Evolutionary conservation across 23 tunicate species (phyloP), one percentile per base, ranked within the genome.

Genomic region (Ciona savignyi): DNA sequence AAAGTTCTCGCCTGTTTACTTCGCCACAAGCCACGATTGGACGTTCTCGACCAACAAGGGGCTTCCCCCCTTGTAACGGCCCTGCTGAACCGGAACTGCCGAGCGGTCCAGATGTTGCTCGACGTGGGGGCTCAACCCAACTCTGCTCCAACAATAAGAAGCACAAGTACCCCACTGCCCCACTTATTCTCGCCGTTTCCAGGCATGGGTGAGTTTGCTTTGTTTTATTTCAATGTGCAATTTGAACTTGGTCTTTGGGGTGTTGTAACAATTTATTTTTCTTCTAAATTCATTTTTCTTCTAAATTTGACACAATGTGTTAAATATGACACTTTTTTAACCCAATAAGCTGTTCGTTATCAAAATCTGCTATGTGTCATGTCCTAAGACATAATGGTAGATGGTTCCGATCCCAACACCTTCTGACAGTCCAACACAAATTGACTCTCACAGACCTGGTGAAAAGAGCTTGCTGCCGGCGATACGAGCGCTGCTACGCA

Each of bases 71-170:
- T 95, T 22, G 77, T 86, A 23, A 72, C 80, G 42, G 96, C 99
- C 19, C 76, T 95, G 1, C 32, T 79, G 29, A 70, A 69, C 35
- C 72, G 86, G 15, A 84, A 88, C 64, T 82, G 80, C 27, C 84
- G 84, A 1, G 96, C 96, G 22, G 96, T 78, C 25, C 86, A 88
- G 49, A 75, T 90, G 75, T 85, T 95, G 74, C 70, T 95, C 35
- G 96, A 95, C 23, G 99, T 77, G 2, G 96, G 96, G 20, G 99
- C 96, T 23, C 86, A 78, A 34, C 92, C 95, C 0, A 85, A 95
- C 65, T 88, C 70, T 83, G 96, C 35, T 84, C 99, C 27, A 88
- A 80, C 72, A 80, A 84, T 70, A 78, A 77, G 65, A 84, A 84
- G 2, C 92, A 88, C 51, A 80, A 84, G 32, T 89, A 83, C 68